Evolutionary conservation across 2,797 vertebrate genomes (phyloP).

Genomic region (Antrozous pallidus): DNA sequence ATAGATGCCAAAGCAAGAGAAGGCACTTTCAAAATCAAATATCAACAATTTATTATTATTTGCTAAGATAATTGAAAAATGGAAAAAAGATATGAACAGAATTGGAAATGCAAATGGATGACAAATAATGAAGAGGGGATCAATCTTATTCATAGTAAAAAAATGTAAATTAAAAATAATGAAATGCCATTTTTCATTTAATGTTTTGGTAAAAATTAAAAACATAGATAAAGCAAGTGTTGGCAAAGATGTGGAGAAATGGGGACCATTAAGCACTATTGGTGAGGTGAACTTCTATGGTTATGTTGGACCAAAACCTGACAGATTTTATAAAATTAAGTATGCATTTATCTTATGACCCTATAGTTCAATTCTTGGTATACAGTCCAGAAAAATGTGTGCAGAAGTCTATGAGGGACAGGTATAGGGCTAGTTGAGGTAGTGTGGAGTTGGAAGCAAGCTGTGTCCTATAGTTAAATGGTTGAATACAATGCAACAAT

Average conservation of each 20-base stretch:
- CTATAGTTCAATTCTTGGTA: not conserved
- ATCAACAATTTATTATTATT: not conserved
- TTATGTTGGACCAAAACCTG: not conserved
- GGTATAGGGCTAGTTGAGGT: not conserved
- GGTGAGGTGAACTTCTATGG: not conserved
- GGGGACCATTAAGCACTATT: not conserved
- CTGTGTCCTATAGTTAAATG: not conserved
- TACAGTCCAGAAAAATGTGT: not conserved
- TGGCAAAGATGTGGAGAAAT: not conserved
- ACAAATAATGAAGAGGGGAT: not conserved
- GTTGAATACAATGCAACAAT: not conserved
- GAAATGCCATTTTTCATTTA: not conserved
- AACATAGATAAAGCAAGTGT: not conserved
- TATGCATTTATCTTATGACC: not conserved
- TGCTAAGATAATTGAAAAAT: slow-evolving; percentile 1
- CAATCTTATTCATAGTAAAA: not conserved
- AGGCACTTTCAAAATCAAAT: not conserved
- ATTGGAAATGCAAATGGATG: not conserved
- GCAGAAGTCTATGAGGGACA: not conserved
- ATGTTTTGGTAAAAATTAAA: slow-evolving; percentile 6
- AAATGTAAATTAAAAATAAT: not conserved
- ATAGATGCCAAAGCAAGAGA: slow-evolving; percentile 1
- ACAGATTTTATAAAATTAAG: not conserved
- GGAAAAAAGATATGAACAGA: not conserved
- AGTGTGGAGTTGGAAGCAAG: not conserved